Base-by-base conservation (phyloP, 2,797 vertebrate species). In the Sebastes itinus region DNA sequence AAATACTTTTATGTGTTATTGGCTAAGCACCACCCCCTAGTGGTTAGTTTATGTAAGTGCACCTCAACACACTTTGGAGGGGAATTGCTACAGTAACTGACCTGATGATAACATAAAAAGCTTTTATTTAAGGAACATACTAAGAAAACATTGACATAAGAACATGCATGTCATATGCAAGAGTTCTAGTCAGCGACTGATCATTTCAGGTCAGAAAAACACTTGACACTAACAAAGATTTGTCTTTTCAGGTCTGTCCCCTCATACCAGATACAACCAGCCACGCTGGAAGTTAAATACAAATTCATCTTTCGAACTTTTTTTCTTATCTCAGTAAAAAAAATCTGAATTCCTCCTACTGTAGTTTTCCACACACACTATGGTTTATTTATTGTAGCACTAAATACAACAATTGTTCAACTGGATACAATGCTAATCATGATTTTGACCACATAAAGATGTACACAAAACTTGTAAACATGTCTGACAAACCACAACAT, bases 391-490 rank as follows among this genome's bases (percentile, higher is more conserved):
- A 70, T 32, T 16, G 4, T 54, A 27, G 25, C 25, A 32, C 71
- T 11, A 65, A 68, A 59, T 35, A 55, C 27, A 65, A 72, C 7
- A 66, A 49, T 28, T 28, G 11, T 68, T 59, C 23, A 72, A n/a
- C 22, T 27, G 14, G 49, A 56, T 32, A 23, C 56, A 63, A 59
- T 30, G 25, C 23, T 12, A 25, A 56, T 54, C 3, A 42, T 12
- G 14, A 23, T 33, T 12, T 42, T 13, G 4, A 56, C 28, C 5
- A 60, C 22, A 68, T 22, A 42, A 32, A 61, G 56, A 60, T 25
- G 38, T 58, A 54, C n/a, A 78, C n/a, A 72, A 30, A 64, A 82
- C 25, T 7, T 46, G 60, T 62, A 71, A 80, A 75, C 66, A 67
- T 25, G 18, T 72, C 56, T 60, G 49, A 46, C 11, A 49, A 28